Base-by-base conservation (phyloP, 2,797 vertebrate species). In the Carduelis carduelis region DNA sequence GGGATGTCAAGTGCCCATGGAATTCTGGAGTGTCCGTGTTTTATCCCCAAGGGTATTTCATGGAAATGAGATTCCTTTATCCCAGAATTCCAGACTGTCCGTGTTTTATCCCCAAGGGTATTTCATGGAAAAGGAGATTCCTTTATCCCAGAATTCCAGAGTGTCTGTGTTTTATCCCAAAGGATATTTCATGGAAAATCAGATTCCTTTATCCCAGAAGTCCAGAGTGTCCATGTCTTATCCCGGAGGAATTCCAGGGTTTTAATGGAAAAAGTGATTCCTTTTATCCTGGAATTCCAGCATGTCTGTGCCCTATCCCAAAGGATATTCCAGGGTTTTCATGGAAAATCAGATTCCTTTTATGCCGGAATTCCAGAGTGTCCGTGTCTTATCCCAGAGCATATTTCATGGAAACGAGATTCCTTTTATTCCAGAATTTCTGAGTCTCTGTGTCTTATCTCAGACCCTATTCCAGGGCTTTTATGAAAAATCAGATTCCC, bases 131-230 rank as follows among this genome's bases (percentile, higher is more conserved):
- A 30, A 41, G 7, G 2, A 14, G 37, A 43, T 61, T 39, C 6
- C 4, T 61, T 63, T n/a, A 46, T 44, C 32, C 22, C 6, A 1
- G 30, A 64, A 64, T 44, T 64, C 60, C 5, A 2, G 35, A 39
- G 11, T 61, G 6, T 22, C 9, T 0, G 0, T 41, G 6, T 22
- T 1, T 34, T 57, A 56, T 5, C n/a, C 2, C 1, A 53, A 13
- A 47, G 9, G 7, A 23, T 22, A 41, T 26, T 35, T 12, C 12
- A 30, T 22, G 27, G 59, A 35, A 39, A 32, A 63, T 8, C 0
- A 8, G 28, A 43, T 63, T 37, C 11, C 6, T 64, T 49, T 16
- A 21, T 49, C 18, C 9, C 2, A 1, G 19, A 49, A 68, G 37
- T 72, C 8, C 28, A 32, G 17, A 27, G 12, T 2, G 9, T 32